Base-by-base conservation (phyloP, 2,113 vertebrate genomes). In the Epinephelus fuscoguttatus region DNA sequence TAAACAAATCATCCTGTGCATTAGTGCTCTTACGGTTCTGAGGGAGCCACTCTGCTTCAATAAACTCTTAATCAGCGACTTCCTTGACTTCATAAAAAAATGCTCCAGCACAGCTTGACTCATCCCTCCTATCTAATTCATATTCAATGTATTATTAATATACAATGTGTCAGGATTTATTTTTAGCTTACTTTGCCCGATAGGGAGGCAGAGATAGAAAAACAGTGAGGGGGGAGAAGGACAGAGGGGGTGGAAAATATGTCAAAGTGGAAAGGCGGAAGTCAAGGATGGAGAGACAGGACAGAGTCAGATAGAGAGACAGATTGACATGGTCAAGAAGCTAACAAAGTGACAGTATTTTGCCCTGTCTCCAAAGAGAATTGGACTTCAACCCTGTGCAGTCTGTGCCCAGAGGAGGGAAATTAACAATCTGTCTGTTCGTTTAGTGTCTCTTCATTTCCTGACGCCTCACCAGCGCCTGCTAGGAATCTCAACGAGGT, bases 341-440 rank as follows among this genome's bases (percentile, higher is more conserved):
- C 85, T 80, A 80, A 89, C 82, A 80, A 80, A 82, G 84, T 82
- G 74, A 59, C 68, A 84, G 68, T 37, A 78, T 70, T 84, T 85
- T 75, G 55, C 55, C 70, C 21, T 14, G 70, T 72, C 69, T 80
- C 62, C 70, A 84, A 84, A 81, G 82, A 70, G 70, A 86, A 85
- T 80, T 80, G 72, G 78, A 85, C 80, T 84, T 84, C 79, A 88
- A 80, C 89, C 71, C 69, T 12, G 40, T 68, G 57, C 71, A 70
- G 73, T 40, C 33, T 63, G 53, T n/a, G 76, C 79, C 74, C 49
- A 68, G 73, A 71, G 79, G 89, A 84, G 69, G 81, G 79, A 86
- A 79, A 91, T 91, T 88, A 91, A 86, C 89, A 92, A 82, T 90
- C 84, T 85, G 84, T 82, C 80, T 83, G 71, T 86, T 92, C 45